Evolutionary conservation across 2,113 vertebrate species (phyloP).

Genomic region (Axis porcinus): DNA sequence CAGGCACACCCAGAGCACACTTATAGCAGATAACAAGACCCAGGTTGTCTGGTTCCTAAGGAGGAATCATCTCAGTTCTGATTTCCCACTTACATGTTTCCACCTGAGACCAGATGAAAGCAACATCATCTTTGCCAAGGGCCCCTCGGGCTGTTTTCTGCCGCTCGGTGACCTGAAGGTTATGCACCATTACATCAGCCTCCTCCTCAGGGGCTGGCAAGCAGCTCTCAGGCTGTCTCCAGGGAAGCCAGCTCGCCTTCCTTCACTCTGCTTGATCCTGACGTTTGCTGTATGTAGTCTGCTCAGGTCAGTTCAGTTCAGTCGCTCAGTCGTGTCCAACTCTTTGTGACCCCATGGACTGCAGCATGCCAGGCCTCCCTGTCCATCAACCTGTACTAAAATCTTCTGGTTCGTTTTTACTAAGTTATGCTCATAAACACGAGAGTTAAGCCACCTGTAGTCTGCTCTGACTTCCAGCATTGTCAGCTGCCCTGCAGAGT

Average conservation of each 20-base stretch:
- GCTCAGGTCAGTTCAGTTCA: not conserved
- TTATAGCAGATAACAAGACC: not conserved
- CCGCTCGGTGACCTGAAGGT: not conserved
- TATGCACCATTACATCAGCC: constrained; percentile 40
- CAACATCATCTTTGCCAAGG: not conserved
- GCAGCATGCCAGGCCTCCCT: not conserved
- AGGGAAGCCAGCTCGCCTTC: not conserved
- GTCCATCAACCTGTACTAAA: not conserved
- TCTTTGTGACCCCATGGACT: not conserved
- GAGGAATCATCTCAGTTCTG: not conserved
- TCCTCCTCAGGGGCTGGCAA: not conserved
- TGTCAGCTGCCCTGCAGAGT: not conserved
- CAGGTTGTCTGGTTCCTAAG: not conserved
- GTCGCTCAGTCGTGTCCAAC: accelerated
- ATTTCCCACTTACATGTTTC: constrained; percentile 28
- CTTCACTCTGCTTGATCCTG: not conserved
- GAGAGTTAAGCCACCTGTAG: not conserved
- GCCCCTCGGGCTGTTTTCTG: not conserved
- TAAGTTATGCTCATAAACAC: not conserved
- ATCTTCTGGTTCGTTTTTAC: not conserved
- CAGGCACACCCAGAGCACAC: not conserved
- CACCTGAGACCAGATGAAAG: constrained; percentile 34
- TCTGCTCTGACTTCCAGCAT: not conserved
- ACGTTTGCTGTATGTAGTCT: not conserved
- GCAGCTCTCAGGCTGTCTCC: not conserved